Conservation (phyloP, 2,888 invertebrate species). For the Theretra japonica region DNA sequence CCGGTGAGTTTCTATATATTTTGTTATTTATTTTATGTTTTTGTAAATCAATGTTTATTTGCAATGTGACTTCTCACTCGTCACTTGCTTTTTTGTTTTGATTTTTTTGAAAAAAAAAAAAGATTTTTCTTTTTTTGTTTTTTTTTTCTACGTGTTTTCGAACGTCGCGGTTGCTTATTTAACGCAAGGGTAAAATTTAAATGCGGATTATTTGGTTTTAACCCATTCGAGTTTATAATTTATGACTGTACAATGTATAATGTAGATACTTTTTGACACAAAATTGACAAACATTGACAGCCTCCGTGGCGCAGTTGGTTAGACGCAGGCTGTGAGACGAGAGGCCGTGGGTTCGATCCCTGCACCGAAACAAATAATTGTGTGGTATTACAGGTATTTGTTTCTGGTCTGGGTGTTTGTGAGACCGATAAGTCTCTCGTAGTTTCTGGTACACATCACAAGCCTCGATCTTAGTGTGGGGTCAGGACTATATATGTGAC, state of each 20-base stretch:
- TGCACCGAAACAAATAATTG: no score
- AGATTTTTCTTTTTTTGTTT: conserved; percentile 25
- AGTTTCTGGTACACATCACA: no score
- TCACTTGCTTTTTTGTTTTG: conserved; percentile 67
- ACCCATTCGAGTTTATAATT: background rate
- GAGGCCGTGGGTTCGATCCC: no score
- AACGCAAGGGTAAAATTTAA: background rate
- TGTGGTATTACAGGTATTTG: no score
- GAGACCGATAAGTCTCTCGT: no score
- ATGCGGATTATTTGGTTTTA: background rate
- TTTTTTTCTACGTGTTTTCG: background rate
- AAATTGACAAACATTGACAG: no score
- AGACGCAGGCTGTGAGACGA: no score
- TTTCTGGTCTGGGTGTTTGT: no score
- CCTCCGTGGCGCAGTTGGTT: no score
- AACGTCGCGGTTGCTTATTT: background rate
- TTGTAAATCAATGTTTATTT: conserved; percentile 75
- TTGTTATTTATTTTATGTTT: conserved; percentile 48
- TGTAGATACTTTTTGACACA: background rate
- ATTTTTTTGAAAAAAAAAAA: conserved; percentile 33
- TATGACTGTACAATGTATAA: background rate
- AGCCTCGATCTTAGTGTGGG: no score
- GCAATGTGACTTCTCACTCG: conserved; percentile 77
- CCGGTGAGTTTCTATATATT: conserved; percentile 66
- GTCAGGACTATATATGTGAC: no score